phyloP scores from a whole-genome alignment of 2,113 vertebrate genomes.

The Pachypanchax playfairii region DNA sequence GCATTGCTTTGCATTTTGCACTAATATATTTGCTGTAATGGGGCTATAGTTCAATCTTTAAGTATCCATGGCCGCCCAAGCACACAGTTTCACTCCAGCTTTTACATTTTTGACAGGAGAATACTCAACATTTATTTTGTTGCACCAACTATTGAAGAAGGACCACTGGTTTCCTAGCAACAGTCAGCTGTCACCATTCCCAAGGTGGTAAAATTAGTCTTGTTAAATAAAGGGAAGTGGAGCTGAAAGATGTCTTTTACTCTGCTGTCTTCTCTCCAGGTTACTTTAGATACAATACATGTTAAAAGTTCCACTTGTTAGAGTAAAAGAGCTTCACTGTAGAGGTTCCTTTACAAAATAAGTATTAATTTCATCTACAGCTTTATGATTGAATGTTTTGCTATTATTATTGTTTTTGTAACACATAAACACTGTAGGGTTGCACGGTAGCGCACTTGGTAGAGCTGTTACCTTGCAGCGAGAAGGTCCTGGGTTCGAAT shows the following conservation, averaged over 20 bases:
- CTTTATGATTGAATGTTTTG: too few relatives aligned
- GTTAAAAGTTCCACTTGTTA: neutral
- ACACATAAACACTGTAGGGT: too few relatives aligned
- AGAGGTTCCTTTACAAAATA: too few relatives aligned
- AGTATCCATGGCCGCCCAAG: slow-evolving; percentile 39
- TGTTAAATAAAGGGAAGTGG: slow-evolving; percentile 42
- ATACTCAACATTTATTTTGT: slow-evolving; percentile 78
- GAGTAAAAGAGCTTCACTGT: too few relatives aligned
- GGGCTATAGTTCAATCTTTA: too few relatives aligned
- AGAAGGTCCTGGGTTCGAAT: too few relatives aligned
- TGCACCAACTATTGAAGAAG: slow-evolving; percentile 67
- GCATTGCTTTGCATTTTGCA: too few relatives aligned
- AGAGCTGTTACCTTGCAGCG: too few relatives aligned
- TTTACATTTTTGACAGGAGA: slow-evolving; percentile 73
- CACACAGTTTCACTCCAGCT: slow-evolving; percentile 62
- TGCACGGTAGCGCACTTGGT: too few relatives aligned
- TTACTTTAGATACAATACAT: neutral
- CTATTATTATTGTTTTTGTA: too few relatives aligned
- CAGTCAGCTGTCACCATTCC: slow-evolving; percentile 73
- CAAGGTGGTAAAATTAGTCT: slow-evolving; percentile 73
- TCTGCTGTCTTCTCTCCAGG: neutral
- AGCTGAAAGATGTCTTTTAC: slow-evolving; percentile 30
- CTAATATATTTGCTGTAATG: too few relatives aligned
- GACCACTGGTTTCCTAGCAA: slow-evolving; percentile 83
- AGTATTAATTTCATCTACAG: too few relatives aligned